Percentiles rank a stretch among this genome's conserved stretches.
These are phyloP conservation scores for Mythimna loreyi DNA, from an alignment of 2,888 invertebrate species.

Conservation along the genomic window DNA sequence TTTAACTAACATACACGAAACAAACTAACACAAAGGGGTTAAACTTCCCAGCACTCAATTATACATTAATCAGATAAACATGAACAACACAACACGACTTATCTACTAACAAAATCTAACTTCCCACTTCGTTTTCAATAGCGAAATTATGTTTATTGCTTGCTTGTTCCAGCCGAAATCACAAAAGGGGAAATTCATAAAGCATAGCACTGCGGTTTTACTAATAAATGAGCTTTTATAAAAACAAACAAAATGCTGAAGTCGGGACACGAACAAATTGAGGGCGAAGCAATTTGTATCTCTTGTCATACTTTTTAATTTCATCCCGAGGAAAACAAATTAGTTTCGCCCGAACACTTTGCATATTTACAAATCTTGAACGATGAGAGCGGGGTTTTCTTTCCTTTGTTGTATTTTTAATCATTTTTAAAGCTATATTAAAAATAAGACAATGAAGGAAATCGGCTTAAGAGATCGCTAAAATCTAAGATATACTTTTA, in stretches of 20 bases:
- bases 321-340: slow-evolving; percentile 83
- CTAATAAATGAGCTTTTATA: slow-evolving; percentile 84
- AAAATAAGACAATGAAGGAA: slow-evolving; percentile 60
- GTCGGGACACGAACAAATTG: slow-evolving; percentile 82
- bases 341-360: slow-evolving; percentile 82
- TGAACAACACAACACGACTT: slow-evolving; percentile 51
- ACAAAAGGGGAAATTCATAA: slow-evolving; percentile 69
- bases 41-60: slow-evolving; percentile 48
- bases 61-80: slow-evolving; percentile 55
- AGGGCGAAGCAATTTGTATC: slow-evolving; percentile 86
- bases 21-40: slow-evolving; percentile 34
- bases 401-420: slow-evolving; percentile 71
- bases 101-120: slow-evolving; percentile 58
- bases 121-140: slow-evolving; percentile 58
- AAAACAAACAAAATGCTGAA: slow-evolving; percentile 84
- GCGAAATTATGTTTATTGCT: slow-evolving; percentile 50
- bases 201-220: slow-evolving; percentile 78
- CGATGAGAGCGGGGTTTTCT: slow-evolving; percentile 70
- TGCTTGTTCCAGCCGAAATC: slow-evolving; percentile 61
- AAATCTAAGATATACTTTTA: slow-evolving; percentile 42
- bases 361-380: slow-evolving; percentile 81
- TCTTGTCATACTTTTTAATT: slow-evolving; percentile 88
- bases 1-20: slow-evolving; percentile 43
- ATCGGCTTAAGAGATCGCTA: slow-evolving; percentile 54
- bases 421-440: slow-evolving; percentile 62